Conservation (phyloP, 2,888 invertebrate genomes). For the Caenorhabditis sp. region DNA sequence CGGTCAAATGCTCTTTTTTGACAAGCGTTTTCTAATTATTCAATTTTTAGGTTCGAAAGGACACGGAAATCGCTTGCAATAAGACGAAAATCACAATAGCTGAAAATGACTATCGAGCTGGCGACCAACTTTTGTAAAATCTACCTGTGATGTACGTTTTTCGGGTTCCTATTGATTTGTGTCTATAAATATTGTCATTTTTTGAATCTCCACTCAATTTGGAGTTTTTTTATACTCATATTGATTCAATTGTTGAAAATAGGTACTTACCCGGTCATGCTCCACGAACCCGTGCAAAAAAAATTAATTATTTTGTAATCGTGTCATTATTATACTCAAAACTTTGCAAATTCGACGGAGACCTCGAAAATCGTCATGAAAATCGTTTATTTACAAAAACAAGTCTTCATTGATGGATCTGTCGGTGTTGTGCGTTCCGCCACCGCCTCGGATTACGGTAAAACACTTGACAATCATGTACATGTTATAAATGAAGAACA, state of each 20-base stretch:
- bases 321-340: neutral
- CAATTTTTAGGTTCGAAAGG: conserved; percentile 16
- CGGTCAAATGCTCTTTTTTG: neutral
- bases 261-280: no score
- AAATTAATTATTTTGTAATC: neutral
- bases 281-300: no score
- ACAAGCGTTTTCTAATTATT: neutral
- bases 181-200: neutral
- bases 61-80: conserved; percentile 15
- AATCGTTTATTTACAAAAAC: conserved; percentile 21
- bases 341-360: neutral
- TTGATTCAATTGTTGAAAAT: no score
- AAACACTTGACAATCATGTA: conserved; percentile 47
- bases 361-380: neutral
- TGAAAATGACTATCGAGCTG: conserved; percentile 52
- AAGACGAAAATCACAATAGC: conserved; percentile 37
- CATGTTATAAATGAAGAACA: conserved; percentile 55
- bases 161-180: conserved; percentile 10
- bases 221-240: no score
- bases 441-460: conserved; percentile 45
- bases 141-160: conserved; percentile 1
- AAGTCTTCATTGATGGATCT: conserved; percentile 44
- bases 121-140: conserved; percentile 42
- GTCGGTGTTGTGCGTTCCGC: conserved; percentile 16
- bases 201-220: neutral